Evolutionary conservation across 2,797 vertebrate species (phyloP).

Genomic region (Tangara arthus): DNA sequence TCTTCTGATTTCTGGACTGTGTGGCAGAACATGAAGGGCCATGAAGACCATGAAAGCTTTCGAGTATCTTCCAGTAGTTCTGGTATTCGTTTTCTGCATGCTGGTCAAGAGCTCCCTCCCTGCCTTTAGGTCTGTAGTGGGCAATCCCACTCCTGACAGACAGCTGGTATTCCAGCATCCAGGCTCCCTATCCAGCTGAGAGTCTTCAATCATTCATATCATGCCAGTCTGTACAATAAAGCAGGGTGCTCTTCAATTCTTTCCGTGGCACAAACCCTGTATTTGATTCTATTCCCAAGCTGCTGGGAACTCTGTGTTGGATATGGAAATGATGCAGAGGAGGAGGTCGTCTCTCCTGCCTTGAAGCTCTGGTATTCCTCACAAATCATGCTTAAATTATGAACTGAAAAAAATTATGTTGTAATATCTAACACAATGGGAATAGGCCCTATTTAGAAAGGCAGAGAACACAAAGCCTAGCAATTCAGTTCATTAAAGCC

Average conservation of each 20-base stretch:
- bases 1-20: background rate
- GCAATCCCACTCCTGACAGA: fast-evolving
- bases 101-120: background rate
- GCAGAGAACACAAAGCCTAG: background rate
- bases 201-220: background rate
- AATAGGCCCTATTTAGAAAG: background rate
- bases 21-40: background rate
- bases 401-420: background rate
- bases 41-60: background rate
- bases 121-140: background rate
- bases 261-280: background rate
- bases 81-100: background rate
- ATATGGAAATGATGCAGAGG: background rate
- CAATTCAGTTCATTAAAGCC: background rate
- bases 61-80: background rate
- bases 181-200: background rate
- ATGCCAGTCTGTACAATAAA: background rate
- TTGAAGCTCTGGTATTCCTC: background rate
- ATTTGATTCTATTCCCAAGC: background rate
- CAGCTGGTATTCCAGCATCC: background rate
- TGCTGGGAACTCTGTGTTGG: background rate
- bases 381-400: background rate
- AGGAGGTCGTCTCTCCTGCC: background rate
- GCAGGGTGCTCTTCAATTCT: background rate
- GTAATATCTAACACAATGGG: background rate